Base-by-base conservation (phyloP, 2,797 vertebrate species). In the Helostoma temminkii region DNA sequence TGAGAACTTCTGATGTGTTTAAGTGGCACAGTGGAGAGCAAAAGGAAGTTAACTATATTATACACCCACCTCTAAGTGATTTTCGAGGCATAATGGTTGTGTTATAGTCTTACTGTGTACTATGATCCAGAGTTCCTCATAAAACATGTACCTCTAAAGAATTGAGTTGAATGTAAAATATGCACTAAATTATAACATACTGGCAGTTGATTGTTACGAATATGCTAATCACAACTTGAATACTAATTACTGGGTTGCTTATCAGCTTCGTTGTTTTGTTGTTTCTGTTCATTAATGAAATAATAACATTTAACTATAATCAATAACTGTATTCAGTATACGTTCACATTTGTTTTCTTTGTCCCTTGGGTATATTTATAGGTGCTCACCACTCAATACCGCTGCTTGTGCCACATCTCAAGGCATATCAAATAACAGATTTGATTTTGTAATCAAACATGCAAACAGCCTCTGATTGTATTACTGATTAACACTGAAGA, bases 401-500 rank as follows among this genome's bases (percentile, higher is more conserved):
- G 4, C 57, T 14, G 48, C 41, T 71, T 53, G 22, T 58, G 34
- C 37, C 15, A 36, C 39, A 10, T 60, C 22, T 55, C 32, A 32
- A 19, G 30, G 22, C 43, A 72, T 25, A 52, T 46, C 25, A 39
- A 58, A 58, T 59, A 45, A 65, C 45, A 63, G 50, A 66, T 74
- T 61, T 72, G 37, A 76, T 83, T 82, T 55, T 54, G 21, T 71
- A 73, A 70, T 73, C 72, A 76, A 59, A 54, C 41, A 39, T 37
- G 50, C n/a, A 61, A 59, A 62, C 30, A 49, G 18, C 16, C 12
- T 3, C 54, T 65, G 47, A 71, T 65, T 67, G 39, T 42, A 6
- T 39, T 54, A 36, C 39, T 43, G 49, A 67, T 53, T 9, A 56
- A 36, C 22, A 53, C 54, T 47, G 15, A 14, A 5, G 6, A 25